Conservation (phyloP, 1,140 invertebrate species). For the Zaprionus tsacasi region DNA sequence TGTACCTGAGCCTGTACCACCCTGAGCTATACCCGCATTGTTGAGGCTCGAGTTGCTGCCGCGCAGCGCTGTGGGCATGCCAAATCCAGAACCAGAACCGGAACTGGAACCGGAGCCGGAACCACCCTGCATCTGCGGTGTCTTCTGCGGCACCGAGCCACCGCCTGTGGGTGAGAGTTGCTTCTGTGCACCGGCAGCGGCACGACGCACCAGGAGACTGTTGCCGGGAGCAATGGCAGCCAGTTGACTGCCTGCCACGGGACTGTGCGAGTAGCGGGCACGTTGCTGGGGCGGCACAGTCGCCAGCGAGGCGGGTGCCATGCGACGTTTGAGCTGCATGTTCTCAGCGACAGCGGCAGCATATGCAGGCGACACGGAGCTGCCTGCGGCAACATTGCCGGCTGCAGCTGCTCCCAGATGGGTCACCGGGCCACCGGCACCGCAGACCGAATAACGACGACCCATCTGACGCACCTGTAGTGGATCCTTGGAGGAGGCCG, state of each 20-base stretch:
- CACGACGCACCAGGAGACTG: slow-evolving; percentile 36
- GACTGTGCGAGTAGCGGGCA: slow-evolving; percentile 40
- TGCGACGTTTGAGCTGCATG: slow-evolving; percentile 49
- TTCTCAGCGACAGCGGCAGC: background rate
- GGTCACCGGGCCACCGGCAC: slow-evolving; percentile 13
- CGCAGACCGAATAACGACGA: slow-evolving; percentile 61
- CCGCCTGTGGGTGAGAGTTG: slow-evolving; percentile 35
- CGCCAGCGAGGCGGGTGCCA: slow-evolving; percentile 6
- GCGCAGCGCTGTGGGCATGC: slow-evolving; percentile 18
- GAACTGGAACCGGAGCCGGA: too few species aligned
- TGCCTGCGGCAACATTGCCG: background rate
- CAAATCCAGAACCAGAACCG: background rate
- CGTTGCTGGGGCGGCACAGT: slow-evolving; percentile 40
- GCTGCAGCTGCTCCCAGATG: background rate
- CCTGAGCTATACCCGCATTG: background rate
- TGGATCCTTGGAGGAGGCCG: slow-evolving; percentile 4
- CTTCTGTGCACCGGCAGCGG: slow-evolving; percentile 16
- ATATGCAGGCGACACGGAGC: background rate
- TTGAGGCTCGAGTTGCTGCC: background rate
- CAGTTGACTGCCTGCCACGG: background rate
- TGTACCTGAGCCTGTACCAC: background rate
- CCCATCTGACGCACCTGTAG: slow-evolving; percentile 45
- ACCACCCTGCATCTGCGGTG: slow-evolving; percentile 60
- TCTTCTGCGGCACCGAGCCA: slow-evolving; percentile 25
- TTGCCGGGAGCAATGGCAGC: slow-evolving; percentile 11